Evolutionary conservation across 2,888 invertebrate genomes (phyloP).

Genomic region (Brachyptera putata): DNA sequence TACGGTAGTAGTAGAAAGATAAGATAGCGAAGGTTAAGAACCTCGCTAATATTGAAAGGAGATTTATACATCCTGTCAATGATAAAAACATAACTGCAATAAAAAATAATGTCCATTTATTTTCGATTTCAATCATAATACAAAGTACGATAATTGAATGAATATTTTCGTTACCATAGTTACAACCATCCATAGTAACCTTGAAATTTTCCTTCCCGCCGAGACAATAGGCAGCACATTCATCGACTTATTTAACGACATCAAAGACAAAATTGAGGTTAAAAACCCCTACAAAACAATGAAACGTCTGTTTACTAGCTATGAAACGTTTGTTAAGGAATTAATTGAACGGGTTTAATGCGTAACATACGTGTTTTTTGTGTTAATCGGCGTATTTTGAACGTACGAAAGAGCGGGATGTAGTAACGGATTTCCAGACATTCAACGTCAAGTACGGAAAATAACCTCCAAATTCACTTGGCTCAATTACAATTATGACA

Average conservation of each 20-base stretch:
- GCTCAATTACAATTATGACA: neutral
- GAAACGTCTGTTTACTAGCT: neutral
- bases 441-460: constrained; percentile 5
- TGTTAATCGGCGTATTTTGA: neutral
- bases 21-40: too few species aligned
- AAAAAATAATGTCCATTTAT: too few species aligned
- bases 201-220: constrained; percentile 34
- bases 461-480: constrained; percentile 15
- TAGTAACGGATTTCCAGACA: constrained; percentile 1
- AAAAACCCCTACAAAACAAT: neutral
- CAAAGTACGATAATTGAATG: too few species aligned
- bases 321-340: neutral
- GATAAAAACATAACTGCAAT: too few species aligned
- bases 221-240: constrained; percentile 29
- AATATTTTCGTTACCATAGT: constrained; percentile 32
- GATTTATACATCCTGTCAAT: too few species aligned
- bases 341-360: neutral
- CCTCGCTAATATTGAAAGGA: too few species aligned
- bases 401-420: constrained; percentile 13
- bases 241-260: neutral
- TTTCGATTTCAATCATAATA: too few species aligned
- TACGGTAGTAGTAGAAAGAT: too few species aligned
- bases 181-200: constrained; percentile 33
- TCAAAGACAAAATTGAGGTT: neutral
- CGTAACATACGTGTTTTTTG: neutral